Evolutionary conservation across 2,113 vertebrate species (phyloP).

Genomic region (Antechinus flavipes): DNA sequence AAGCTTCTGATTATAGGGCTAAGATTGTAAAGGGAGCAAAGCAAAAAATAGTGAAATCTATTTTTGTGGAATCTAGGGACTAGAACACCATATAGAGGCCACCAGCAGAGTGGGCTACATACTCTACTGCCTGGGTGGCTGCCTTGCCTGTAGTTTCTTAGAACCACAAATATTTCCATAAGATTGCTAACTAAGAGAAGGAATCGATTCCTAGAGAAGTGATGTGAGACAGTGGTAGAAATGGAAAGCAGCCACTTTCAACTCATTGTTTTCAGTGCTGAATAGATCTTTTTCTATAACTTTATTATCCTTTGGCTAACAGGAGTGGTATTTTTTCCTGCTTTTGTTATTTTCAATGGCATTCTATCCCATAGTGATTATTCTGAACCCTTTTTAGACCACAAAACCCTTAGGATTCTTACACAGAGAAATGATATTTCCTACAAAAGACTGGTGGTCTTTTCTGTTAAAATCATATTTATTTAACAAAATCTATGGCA

Average conservation of each 20-base stretch:
- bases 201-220: not conserved
- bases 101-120: not conserved
- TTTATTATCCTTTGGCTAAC: not conserved
- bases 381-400: not conserved
- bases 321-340: not conserved
- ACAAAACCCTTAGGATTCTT: not conserved
- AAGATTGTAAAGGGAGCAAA: not conserved
- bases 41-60: not conserved
- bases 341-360: not conserved
- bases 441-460: not conserved
- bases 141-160: not conserved
- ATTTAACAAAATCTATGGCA: not conserved
- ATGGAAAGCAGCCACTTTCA: not conserved
- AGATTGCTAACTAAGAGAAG: not conserved
- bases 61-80: not conserved
- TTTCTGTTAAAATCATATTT: not conserved
- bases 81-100: not conserved
- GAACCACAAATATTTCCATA: not conserved
- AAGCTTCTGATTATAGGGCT: not conserved
- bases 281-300: not conserved
- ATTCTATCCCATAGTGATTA: not conserved
- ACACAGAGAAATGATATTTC: not conserved
- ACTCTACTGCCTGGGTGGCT: not conserved
- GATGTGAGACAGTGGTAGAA: not conserved
- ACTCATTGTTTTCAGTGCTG: not conserved